Evolutionary conservation across 2,888 invertebrate genomes (phyloP).

Genomic region (Esperia sulphurella): DNA sequence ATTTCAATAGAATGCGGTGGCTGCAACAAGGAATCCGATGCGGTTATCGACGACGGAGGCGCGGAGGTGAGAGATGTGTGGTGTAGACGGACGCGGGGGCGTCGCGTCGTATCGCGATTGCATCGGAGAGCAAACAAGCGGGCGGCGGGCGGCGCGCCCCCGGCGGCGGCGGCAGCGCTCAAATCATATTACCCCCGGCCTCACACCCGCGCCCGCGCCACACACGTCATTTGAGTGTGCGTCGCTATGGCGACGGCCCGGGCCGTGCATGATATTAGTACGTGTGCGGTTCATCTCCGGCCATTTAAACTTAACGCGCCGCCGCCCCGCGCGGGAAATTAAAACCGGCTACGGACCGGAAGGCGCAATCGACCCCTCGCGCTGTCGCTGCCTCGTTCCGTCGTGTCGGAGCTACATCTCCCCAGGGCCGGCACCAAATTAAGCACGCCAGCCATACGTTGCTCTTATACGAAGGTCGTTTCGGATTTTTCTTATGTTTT

Average conservation of each 20-base stretch:
- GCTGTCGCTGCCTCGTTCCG: constrained; percentile 25
- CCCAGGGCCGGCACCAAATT: constrained; percentile 9
- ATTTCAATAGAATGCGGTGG: constrained; percentile 74
- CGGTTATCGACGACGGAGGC: constrained; percentile 75
- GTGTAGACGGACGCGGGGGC: constrained; percentile 34
- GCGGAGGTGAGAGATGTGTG: constrained; percentile 60
- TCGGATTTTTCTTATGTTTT: too few species aligned
- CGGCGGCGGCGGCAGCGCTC: constrained; percentile 64
- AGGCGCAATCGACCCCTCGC: constrained; percentile 58
- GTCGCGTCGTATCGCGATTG: constrained; percentile 73
- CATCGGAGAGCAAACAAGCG: constrained; percentile 79
- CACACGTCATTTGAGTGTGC: constrained; percentile 85
- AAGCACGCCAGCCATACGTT: constrained; percentile 1
- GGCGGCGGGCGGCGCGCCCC: constrained; percentile 68
- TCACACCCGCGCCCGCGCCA: constrained; percentile 58
- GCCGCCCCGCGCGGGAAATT: constrained; percentile 68
- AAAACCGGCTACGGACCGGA: constrained; percentile 74
- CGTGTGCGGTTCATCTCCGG: constrained; percentile 76
- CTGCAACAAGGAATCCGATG: constrained; percentile 77
- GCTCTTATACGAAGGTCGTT: background rate
- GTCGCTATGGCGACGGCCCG: constrained; percentile 84
- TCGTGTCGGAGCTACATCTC: constrained; percentile 4
- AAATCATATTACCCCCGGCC: constrained; percentile 78
- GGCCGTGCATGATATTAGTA: constrained; percentile 79
- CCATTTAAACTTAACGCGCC: constrained; percentile 72